Evolutionary conservation across 2,797 vertebrate species (phyloP), one percentile per base, ranked within the genome.

Genomic region (Oreonectes daqikongensis): DNA sequence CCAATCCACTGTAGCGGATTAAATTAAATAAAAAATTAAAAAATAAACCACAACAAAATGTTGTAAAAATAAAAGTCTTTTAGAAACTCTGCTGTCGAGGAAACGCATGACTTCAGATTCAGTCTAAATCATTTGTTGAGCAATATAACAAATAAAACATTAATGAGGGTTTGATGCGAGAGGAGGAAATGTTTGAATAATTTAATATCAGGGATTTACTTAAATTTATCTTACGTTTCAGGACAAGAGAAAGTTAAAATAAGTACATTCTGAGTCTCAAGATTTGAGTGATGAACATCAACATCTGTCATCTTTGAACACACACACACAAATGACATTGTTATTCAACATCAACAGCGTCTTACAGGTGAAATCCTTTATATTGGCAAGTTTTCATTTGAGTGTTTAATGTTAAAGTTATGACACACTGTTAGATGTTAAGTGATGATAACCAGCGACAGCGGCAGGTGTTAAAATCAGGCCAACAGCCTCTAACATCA

Each of bases 401-500:
- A 48, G 69, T 8, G 15, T 11, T 2, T n/a, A 20, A 73, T 26
- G 17, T 38, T 28, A 18, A 53, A 57, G 9, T 14, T 57, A 60
- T 22, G 30, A 17, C 42, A 35, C 40, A 30, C 8, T 32, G 53
- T 79, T 75, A 69, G 71, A 74, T 55, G 70, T 79, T 12, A 64
- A 28, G 60, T 20, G 65, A 52, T 78, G n/a, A 63, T 46, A 64
- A 63, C 77, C 77, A 80, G 53, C 70, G 50, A 84, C 86, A 85
- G 85, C 86, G 50, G 70, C 42, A 14, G 42, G 68, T 73, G 60
- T 66, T 70, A 65, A 65, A 52, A 53, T 35, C 55, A 59, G 55
- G 15, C 73, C 32, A 59, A 44, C 52, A 66, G 48, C 50, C 74
- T 28, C 70, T 46, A 38, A 67, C 60, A 53, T 79, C 75, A 69